phyloP scores from a whole-genome alignment of 2,888 invertebrate species.

The Stenurella melanura region DNA sequence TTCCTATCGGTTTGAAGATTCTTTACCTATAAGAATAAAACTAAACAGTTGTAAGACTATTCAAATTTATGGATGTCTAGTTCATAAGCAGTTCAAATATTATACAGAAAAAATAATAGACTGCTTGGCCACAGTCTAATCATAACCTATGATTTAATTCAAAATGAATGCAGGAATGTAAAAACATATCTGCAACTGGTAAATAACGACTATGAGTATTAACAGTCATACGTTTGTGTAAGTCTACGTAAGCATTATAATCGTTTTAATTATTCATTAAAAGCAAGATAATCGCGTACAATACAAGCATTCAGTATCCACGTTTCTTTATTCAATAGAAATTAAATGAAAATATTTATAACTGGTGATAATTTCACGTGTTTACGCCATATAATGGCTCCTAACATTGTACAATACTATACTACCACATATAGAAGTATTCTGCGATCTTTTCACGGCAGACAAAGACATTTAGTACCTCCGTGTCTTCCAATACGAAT shows the following conservation, averaged over 20 bases:
- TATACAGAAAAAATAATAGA: slow-evolving; percentile 1
- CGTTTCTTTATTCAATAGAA: background rate
- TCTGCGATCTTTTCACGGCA: slow-evolving; percentile 3
- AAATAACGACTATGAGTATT: background rate
- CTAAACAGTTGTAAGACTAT: background rate
- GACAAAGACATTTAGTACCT: slow-evolving; percentile 8
- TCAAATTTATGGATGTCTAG: background rate
- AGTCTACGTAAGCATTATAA: background rate
- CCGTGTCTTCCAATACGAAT: slow-evolving; percentile 16
- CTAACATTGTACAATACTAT: background rate
- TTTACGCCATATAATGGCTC: background rate
- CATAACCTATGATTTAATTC: slow-evolving; percentile 1
- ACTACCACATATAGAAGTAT: slow-evolving; percentile 18
- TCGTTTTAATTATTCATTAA: background rate
- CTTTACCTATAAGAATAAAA: too few species aligned
- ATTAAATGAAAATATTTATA: background rate
- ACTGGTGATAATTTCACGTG: background rate
- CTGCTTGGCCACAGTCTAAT: slow-evolving; percentile 21
- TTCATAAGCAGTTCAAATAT: background rate
- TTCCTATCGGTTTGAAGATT: too few species aligned
- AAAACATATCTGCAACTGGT: background rate
- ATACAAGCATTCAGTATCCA: background rate
- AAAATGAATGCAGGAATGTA: background rate
- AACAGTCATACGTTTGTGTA: background rate
- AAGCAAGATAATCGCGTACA: background rate